These are phyloP conservation scores for Mizuhopecten yessoensis DNA, from an alignment of 1,140 invertebrate species.

Conservation along the genomic window DNA sequence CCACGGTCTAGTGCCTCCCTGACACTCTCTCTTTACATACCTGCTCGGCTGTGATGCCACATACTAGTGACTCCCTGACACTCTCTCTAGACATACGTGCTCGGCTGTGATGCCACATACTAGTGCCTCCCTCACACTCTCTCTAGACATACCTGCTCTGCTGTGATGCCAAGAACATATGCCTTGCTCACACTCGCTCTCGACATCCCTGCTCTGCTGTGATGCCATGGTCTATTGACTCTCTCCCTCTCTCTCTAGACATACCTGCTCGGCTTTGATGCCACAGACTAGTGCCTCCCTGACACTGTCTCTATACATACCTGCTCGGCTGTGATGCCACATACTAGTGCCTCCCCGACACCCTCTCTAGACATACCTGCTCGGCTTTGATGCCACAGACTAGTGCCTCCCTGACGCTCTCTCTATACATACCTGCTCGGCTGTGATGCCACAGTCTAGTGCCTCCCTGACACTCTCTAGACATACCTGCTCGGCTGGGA, in stretches of 20 bases:
- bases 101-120: not conserved
- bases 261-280: conserved; percentile 92
- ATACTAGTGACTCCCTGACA: conserved; percentile 88
- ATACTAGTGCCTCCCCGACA: not conserved
- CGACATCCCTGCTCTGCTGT: conserved; percentile 85
- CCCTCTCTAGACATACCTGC: conserved; percentile 73
- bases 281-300: conserved; percentile 95
- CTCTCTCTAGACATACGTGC: too few relatives aligned
- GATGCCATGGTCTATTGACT: conserved; percentile 95
- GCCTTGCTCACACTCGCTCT: not conserved
- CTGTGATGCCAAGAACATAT: not conserved
- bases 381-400: conserved; percentile 96
- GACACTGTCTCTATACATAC: conserved; percentile 90
- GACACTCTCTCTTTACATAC: conserved; percentile 93
- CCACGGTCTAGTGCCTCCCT: conserved; percentile 95
- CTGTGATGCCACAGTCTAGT: not conserved
- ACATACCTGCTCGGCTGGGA: conserved; percentile 90
- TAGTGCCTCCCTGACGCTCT: conserved; percentile 96
- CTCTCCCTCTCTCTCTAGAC: not conserved
- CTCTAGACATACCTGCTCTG: too few relatives aligned
- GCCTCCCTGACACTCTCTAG: not conserved
- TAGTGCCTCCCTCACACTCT: too few relatives aligned
- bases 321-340: not conserved
- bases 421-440: conserved; percentile 84
- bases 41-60: conserved; percentile 92